Evolutionary conservation across 2,113 vertebrate genomes (phyloP).

Genomic region (Thamnophis sirtalis): DNA sequence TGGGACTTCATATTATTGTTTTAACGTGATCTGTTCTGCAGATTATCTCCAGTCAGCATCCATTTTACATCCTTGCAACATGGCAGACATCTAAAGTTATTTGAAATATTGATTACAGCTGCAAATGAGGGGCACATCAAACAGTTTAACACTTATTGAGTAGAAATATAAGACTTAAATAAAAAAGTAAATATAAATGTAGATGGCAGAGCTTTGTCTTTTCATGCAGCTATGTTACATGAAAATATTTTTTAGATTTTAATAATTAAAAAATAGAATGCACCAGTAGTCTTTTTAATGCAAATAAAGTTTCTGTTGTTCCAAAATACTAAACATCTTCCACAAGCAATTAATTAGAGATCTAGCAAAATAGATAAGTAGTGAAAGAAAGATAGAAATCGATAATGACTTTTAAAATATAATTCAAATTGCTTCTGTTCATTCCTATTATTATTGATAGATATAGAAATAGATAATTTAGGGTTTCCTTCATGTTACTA

Average conservation of each 20-base stretch:
- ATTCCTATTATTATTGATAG: not conserved
- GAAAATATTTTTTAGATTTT: not conserved
- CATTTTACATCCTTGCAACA: not conserved
- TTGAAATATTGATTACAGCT: not conserved
- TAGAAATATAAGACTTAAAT: not conserved
- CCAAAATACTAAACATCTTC: not conserved
- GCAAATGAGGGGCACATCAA: not conserved
- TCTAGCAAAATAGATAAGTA: not conserved
- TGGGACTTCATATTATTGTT: not conserved
- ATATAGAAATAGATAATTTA: not conserved
- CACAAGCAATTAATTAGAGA: conserved; percentile 26
- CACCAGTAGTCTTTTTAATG: not conserved
- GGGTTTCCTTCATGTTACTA: not conserved
- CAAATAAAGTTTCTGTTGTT: not conserved
- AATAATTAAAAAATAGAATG: not conserved
- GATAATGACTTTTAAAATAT: conserved; percentile 27
- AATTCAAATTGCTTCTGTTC: conserved; percentile 1
- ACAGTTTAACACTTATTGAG: not conserved
- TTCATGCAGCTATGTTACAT: not conserved
- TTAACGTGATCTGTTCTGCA: not conserved
- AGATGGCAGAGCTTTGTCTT: not conserved
- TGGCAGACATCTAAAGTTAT: not conserved
- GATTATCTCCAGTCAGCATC: not conserved
- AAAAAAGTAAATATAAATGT: not conserved
- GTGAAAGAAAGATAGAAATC: not conserved